A percentile compares a stretch with the other conserved stretches of the same genome.
Conservation (phyloP, 2,113 vertebrate genomes). For the Balaeniceps rex region DNA sequence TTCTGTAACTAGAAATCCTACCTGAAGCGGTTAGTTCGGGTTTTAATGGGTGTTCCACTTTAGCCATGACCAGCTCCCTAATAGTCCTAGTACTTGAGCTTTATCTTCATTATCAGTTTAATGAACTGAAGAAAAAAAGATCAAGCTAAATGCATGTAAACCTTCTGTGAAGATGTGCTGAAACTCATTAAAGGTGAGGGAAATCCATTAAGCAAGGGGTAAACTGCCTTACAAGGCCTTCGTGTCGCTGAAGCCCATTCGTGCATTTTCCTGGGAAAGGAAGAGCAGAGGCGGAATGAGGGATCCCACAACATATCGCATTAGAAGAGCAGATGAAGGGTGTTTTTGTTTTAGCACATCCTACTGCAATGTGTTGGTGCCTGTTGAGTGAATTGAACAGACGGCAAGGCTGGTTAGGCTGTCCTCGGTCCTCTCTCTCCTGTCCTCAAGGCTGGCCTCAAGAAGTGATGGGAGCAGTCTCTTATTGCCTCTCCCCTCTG, state of each 20-base stretch:
- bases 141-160: background rate
- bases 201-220: background rate
- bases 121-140: background rate
- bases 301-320: background rate
- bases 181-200: background rate
- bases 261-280: background rate
- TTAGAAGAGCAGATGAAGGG: background rate
- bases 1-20: background rate
- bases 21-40: background rate
- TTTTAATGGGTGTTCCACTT: background rate
- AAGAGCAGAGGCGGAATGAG: background rate
- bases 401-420: background rate
- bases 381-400: background rate
- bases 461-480: background rate
- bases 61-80: background rate
- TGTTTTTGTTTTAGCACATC: background rate
- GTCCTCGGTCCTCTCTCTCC: background rate
- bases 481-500: background rate
- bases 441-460: background rate
- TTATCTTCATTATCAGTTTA: background rate
- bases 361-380: background rate
- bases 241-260: background rate
- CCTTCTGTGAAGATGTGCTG: background rate
- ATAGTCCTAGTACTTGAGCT: background rate
- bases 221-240: background rate